Conservation (phyloP, 2,113 vertebrate genomes). For the Salvelinus alpinus region DNA sequence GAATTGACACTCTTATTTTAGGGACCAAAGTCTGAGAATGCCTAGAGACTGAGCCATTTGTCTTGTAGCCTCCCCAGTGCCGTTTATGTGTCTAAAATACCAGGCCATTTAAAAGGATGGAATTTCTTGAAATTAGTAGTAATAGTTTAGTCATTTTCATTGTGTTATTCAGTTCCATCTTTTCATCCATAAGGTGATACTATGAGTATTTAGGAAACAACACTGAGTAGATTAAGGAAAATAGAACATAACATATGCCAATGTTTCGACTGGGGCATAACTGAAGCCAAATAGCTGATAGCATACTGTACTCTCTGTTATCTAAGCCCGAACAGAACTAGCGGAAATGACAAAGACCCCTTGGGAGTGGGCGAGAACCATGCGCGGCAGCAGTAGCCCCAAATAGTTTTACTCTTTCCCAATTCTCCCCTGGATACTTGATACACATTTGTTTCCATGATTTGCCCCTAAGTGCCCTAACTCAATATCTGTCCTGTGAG, state of each 20-base stretch:
- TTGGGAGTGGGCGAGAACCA: not conserved
- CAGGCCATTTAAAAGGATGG: no score
- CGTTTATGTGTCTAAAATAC: not conserved
- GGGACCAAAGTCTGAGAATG: slow-evolving; percentile 8
- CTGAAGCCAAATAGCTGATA: not conserved
- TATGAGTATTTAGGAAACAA: not conserved
- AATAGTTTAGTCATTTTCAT: no score
- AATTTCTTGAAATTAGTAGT: no score
- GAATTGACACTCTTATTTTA: slow-evolving; percentile 35
- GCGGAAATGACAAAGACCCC: slow-evolving; percentile 15
- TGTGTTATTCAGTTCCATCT: no score
- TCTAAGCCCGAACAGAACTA: slow-evolving; percentile 18
- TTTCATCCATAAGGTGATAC: no score
- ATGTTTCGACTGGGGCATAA: slow-evolving; percentile 27
- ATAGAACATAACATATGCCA: slow-evolving; percentile 24
- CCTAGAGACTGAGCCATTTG: slow-evolving; percentile 13
- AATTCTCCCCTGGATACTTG: not conserved
- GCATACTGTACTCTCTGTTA: not conserved
- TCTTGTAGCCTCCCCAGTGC: not conserved
- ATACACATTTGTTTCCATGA: not conserved
- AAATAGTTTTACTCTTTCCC: not conserved
- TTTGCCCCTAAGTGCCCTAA: not conserved
- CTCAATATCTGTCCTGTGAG: not conserved
- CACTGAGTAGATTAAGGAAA: slow-evolving; percentile 14
- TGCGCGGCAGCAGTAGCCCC: not conserved